phyloP scores from a whole-genome alignment of 2,113 vertebrate genomes.

The Cephalopholis sonnerati region DNA sequence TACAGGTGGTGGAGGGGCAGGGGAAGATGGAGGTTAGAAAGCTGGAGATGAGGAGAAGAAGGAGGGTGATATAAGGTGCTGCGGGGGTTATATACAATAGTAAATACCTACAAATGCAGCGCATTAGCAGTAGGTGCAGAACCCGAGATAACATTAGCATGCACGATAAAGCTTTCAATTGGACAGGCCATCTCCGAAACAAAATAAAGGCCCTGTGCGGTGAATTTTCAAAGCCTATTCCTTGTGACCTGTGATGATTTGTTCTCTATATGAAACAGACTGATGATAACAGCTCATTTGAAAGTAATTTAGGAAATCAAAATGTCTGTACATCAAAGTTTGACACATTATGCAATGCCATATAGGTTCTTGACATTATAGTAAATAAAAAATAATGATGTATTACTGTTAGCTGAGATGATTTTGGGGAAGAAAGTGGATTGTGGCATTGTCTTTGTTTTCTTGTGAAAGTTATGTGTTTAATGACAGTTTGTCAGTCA shows the following conservation, averaged over 20 bases:
- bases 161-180: constrained; percentile 62
- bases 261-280: constrained; percentile 51
- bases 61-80: constrained; percentile 66
- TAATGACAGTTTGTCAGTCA: background rate
- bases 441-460: constrained; percentile 3
- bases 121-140: constrained; percentile 75
- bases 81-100: constrained; percentile 67
- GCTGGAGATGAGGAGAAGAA: constrained; percentile 70
- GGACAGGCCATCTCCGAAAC: constrained; percentile 71
- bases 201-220: constrained; percentile 67
- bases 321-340: constrained; percentile 52
- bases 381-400: background rate
- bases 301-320: constrained; percentile 63
- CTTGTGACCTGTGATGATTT: constrained; percentile 61
- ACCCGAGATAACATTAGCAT: constrained; percentile 70
- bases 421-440: constrained; percentile 7
- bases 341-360: constrained; percentile 44
- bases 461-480: background rate
- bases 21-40: constrained; percentile 78
- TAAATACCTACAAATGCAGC: constrained; percentile 71
- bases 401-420: background rate
- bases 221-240: constrained; percentile 57
- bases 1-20: constrained; percentile 76
- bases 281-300: constrained; percentile 64
- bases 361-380: constrained; percentile 12